Percentiles rank a stretch among this genome's conserved stretches.
Conservation (phyloP, 2,888 invertebrate species). For the Orchesellides sinensis region DNA sequence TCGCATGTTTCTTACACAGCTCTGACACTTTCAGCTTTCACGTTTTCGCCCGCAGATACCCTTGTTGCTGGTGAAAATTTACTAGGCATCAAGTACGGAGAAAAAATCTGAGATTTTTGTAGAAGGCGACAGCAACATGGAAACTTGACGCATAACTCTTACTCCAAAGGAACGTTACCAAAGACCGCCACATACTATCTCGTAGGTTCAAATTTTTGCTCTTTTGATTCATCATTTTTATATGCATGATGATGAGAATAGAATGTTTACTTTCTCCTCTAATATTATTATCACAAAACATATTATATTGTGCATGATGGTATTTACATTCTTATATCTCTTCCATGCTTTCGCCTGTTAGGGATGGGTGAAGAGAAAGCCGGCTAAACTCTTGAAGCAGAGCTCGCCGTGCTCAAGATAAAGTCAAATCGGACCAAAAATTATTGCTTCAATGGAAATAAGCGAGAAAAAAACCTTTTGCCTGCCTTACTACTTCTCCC, state of each 20-base stretch:
- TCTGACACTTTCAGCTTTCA: too few species aligned
- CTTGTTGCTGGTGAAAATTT: conserved; percentile 26
- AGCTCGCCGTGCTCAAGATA: conserved; percentile 72
- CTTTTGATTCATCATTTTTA: conserved; percentile 13
- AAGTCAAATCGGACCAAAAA: conserved; percentile 75
- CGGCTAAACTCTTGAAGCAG: conserved; percentile 48
- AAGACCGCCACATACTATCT: too few species aligned
- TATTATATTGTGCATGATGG: conserved; percentile 9
- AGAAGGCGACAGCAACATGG: conserved; percentile 17
- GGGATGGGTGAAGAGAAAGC: not conserved
- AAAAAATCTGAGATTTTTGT: conserved; percentile 16
- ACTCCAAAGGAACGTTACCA: too few species aligned
- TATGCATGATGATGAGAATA: not conserved
- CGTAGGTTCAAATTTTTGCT: too few species aligned
- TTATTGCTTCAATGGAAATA: conserved; percentile 74
- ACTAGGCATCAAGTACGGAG: conserved; percentile 6
- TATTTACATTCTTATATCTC: conserved; percentile 46
- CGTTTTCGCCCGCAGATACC: too few species aligned
- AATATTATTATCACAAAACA: conserved; percentile 43
- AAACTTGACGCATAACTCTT: too few species aligned
- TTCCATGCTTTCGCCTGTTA: conserved; percentile 20
- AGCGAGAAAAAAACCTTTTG: conserved; percentile 25
- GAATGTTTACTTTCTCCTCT: conserved; percentile 20
- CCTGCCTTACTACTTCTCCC: too few species aligned
- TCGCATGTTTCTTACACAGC: not conserved